Evolutionary conservation across 2,797 vertebrate genomes (phyloP).

Genomic region (Tinamus major): DNA sequence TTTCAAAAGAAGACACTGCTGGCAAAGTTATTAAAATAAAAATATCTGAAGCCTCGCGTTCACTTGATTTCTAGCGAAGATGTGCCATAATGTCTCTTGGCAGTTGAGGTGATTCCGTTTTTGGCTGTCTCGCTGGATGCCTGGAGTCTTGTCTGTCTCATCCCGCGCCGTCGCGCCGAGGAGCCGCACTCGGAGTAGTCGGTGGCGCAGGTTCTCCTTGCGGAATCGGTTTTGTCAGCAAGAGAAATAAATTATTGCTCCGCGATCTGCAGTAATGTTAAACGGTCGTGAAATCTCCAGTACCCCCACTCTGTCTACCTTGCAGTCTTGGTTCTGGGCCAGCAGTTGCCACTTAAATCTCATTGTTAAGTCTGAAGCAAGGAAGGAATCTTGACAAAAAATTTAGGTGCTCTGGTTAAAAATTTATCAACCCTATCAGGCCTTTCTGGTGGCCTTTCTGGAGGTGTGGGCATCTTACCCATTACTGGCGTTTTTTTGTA

Average conservation of each 20-base stretch:
- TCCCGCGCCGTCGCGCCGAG: not conserved
- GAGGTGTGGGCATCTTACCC: no score
- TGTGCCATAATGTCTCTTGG: not conserved
- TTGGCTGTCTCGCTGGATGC: not conserved
- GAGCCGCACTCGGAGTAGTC: not conserved
- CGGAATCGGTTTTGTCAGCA: not conserved
- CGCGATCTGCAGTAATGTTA: not conserved
- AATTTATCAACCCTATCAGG: accelerated
- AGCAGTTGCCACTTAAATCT: not conserved
- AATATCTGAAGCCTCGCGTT: constrained; percentile 2
- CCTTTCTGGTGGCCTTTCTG: not conserved
- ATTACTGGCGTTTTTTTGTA: not conserved
- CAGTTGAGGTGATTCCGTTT: not conserved
- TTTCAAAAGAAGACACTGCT: constrained; percentile 55
- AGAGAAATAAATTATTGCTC: not conserved
- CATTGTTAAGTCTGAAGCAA: accelerated
- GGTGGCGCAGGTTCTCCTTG: not conserved
- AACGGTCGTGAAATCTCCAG: not conserved
- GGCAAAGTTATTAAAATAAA: constrained; percentile 56
- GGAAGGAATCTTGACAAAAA: not conserved
- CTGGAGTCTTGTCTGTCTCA: not conserved
- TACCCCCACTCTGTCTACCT: not conserved
- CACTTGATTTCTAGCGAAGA: constrained; percentile 6
- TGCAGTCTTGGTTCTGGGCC: not conserved
- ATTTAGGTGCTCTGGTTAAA: not conserved